These are phyloP conservation scores for Intellagama lesueurii DNA, from an alignment of 2,797 vertebrate species.

Conservation along the genomic window DNA sequence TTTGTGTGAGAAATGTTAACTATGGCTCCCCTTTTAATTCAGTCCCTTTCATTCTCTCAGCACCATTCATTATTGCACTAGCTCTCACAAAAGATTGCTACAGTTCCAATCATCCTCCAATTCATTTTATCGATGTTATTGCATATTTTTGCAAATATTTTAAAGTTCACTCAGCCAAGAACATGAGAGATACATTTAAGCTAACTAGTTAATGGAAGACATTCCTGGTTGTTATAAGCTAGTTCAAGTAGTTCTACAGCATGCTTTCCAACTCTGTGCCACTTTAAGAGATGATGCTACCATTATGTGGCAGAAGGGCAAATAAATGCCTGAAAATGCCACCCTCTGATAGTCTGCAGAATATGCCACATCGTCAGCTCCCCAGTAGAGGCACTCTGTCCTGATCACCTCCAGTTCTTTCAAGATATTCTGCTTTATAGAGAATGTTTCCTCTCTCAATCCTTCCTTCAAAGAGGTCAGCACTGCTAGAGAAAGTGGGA, in stretches of 20 bases:
- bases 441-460: too few relatives aligned
- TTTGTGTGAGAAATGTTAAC: slow-evolving; percentile 1
- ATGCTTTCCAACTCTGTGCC: not conserved
- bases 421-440: not conserved
- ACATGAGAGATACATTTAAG: not conserved
- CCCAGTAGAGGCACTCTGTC: not conserved
- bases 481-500: not conserved
- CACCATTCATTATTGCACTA: not conserved
- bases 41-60: not conserved
- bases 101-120: not conserved
- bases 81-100: not conserved
- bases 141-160: not conserved
- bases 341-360: not conserved
- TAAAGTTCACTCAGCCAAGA: not conserved
- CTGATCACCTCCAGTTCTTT: too few relatives aligned
- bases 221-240: not conserved
- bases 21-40: slow-evolving; percentile 5
- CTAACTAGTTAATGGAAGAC: not conserved
- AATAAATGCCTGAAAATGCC: not conserved
- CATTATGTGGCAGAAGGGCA: not conserved
- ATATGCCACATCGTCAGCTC: not conserved
- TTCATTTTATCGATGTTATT: not conserved
- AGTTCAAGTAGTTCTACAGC: not conserved
- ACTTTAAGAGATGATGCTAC: not conserved
- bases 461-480: not conserved